Evolutionary conservation across 2,797 vertebrate species (phyloP).

Genomic region (Ammospiza maritima): DNA sequence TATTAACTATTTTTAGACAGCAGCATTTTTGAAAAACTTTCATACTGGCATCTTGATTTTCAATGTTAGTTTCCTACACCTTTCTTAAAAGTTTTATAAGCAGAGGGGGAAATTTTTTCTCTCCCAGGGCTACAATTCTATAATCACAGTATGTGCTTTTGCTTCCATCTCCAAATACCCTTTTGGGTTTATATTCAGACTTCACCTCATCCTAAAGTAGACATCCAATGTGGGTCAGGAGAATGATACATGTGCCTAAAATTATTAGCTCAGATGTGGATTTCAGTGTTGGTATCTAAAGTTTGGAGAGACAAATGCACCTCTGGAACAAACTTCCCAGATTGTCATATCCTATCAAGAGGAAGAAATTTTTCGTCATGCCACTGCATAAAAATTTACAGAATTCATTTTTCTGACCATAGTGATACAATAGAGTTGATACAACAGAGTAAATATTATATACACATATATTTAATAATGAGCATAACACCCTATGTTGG

Average conservation of each 20-base stretch:
- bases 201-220: neutral
- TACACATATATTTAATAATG: neutral
- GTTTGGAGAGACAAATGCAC: neutral
- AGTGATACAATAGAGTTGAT: neutral
- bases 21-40: neutral
- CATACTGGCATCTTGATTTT: neutral
- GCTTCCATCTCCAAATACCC: neutral
- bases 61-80: neutral
- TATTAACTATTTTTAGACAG: neutral
- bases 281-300: neutral
- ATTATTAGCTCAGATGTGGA: neutral
- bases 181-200: neutral
- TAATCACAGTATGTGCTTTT: neutral
- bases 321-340: neutral
- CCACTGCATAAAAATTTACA: neutral
- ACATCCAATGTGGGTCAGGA: neutral
- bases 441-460: neutral
- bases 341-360: neutral
- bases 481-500: neutral
- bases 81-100: neutral
- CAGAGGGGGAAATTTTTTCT: neutral
- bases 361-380: neutral
- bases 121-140: neutral
- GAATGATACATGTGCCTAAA: neutral
- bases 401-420: neutral